Base-by-base conservation (phyloP, 2,797 vertebrate species). In the Enteromius unitaeniatus region DNA sequence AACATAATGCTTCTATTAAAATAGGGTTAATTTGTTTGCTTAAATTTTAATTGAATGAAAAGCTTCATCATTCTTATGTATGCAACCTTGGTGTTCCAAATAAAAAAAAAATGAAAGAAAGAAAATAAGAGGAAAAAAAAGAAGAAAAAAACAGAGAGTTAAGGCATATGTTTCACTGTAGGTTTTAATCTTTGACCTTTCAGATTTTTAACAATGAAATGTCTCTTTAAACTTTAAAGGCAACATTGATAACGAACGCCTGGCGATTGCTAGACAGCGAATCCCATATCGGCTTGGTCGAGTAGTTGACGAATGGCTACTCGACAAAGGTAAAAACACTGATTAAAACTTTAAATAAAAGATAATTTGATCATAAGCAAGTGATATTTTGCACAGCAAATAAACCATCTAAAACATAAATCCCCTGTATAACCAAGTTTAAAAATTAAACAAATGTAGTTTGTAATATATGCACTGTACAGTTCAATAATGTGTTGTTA, bases 251-350 rank as follows among this genome's bases (percentile, higher is more conserved):
- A 99, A 98, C 97, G 98, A 99, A 96, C 98, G 98, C 97, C 98
- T 99, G 98, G 97, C 97, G 97, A 99, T 99, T 98, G 98, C 98
- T 98, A 99, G 98, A 99, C 97, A 99, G 97, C 98, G 98, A 99
- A 99, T 99, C 97, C 98, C 98, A 98, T 99, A 99, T 99, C 98
- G 98, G 97, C 97, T 99, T 96, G 97, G 98, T 99, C 98, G 98
- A 99, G 97, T 99, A 99, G 98, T 99, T 99, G 98, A 99, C 97
- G 98, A 99, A 96, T 99, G 98, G 98, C 98, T 99, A 99, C 97
- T 99, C 97, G 98, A 99, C 97, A 99, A 99, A 99, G 98, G 98
- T 99, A 99, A 99, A 99, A 99, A 98, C 97, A 97, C 93, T 99
- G 98, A 98, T 99, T 99, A 99, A 99, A 99, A 99, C 97, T 99